Conservation (phyloP, 1,140 invertebrate species). For the Saccostrea echinata region DNA sequence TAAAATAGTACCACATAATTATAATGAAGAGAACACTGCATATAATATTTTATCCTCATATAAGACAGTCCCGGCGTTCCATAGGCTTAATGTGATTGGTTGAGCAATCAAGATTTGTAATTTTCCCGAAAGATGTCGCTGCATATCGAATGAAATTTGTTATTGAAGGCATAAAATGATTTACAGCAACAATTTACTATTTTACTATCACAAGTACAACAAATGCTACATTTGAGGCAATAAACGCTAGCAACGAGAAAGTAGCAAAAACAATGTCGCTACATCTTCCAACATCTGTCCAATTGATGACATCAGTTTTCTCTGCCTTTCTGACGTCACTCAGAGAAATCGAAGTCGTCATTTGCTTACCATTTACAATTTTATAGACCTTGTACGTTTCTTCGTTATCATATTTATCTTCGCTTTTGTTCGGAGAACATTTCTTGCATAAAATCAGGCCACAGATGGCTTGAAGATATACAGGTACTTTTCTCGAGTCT, state of each 20-base stretch:
- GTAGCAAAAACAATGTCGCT: constrained; percentile 13
- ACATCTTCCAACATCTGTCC: constrained; percentile 2
- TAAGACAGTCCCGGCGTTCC: no score
- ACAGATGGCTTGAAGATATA: not conserved
- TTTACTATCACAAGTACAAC: not conserved
- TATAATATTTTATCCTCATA: no score
- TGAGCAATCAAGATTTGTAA: no score
- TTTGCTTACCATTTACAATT: not conserved
- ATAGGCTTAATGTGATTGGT: no score
- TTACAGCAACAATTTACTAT: no score
- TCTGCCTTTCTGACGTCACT: not conserved
- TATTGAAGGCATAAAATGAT: no score
- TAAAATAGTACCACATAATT: no score
- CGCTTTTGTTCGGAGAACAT: not conserved
- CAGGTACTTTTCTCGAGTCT: not conserved
- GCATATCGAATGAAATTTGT: no score
- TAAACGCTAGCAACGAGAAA: constrained; percentile 9
- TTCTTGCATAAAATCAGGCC: not conserved
- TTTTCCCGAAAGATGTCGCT: no score
- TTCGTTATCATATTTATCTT: not conserved
- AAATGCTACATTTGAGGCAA: constrained; percentile 26
- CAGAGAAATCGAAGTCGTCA: not conserved
- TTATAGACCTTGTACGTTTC: constrained; percentile 20
- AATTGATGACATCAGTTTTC: not conserved
- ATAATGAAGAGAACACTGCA: no score